These are phyloP conservation scores for Scelioninae gen. 2 DNA, from an alignment of 2,888 invertebrate genomes.

Conservation along the genomic window DNA sequence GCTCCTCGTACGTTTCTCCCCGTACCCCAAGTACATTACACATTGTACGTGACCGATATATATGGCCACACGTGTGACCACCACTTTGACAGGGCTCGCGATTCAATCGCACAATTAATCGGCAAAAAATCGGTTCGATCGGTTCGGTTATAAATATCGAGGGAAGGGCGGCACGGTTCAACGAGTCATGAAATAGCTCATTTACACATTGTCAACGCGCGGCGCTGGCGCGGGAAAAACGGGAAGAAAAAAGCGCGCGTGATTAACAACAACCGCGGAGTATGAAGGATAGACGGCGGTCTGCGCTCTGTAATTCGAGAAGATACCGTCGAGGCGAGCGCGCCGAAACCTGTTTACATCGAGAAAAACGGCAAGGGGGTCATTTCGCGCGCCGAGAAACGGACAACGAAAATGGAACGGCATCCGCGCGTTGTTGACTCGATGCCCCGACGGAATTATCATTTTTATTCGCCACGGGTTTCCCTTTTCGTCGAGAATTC, in stretches of 20 bases:
- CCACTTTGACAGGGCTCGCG: too few species aligned
- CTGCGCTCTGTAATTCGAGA: slow-evolving; percentile 55
- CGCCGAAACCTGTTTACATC: slow-evolving; percentile 54
- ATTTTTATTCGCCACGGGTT: slow-evolving; percentile 34
- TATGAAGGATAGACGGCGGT: slow-evolving; percentile 56
- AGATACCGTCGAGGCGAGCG: slow-evolving; percentile 50
- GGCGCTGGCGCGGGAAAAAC: slow-evolving; percentile 47
- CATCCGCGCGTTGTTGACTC: slow-evolving; percentile 38
- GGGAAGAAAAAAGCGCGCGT: slow-evolving; percentile 54
- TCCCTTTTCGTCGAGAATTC: too few species aligned
- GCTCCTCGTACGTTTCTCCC: too few species aligned
- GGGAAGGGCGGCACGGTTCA: slow-evolving; percentile 24
- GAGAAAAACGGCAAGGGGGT: slow-evolving; percentile 55
- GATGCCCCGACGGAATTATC: slow-evolving; percentile 41
- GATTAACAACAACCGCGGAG: slow-evolving; percentile 55
- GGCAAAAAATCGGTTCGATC: too few species aligned
- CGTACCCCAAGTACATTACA: too few species aligned
- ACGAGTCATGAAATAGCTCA: slow-evolving; percentile 46
- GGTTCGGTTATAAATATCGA: slow-evolving; percentile 15
- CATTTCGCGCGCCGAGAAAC: slow-evolving; percentile 47
- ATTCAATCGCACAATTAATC: too few species aligned
- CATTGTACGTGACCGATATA: too few species aligned
- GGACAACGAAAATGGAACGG: slow-evolving; percentile 48
- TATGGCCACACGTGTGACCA: too few species aligned
- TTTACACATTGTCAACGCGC: slow-evolving; percentile 48